phyloP scores from a whole-genome alignment of 2,113 vertebrate species.

The Prunella himalayana region DNA sequence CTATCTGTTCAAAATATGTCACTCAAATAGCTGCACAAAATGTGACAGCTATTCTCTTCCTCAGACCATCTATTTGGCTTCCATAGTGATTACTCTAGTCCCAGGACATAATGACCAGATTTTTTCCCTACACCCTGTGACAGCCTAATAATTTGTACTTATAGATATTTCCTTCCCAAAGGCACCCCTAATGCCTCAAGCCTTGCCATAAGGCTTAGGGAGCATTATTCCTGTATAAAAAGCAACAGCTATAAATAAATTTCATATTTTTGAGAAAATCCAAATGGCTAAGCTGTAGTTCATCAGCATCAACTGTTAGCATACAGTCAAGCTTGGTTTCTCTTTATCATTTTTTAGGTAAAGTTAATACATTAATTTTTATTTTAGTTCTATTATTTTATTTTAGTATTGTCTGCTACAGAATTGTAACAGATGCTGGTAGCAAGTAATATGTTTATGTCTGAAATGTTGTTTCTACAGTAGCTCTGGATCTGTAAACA shows the following conservation, averaged over 20 bases:
- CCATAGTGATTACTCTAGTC: neutral
- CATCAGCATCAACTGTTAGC: neutral
- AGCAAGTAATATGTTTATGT: neutral
- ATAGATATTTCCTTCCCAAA: neutral
- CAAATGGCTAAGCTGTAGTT: neutral
- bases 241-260: neutral
- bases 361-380: neutral
- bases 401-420: no score
- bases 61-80: neutral
- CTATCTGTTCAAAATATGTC: constrained; percentile 6
- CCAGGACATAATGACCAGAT: neutral
- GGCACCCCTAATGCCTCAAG: neutral
- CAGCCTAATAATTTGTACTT: neutral
- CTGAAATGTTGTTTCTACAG: neutral
- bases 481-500: neutral
- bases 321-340: neutral
- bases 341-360: neutral
- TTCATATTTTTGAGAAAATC: neutral
- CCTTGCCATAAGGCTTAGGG: neutral
- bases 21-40: neutral
- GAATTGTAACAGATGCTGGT: neutral
- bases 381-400: neutral
- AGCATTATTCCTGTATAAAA: neutral
- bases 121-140: neutral
- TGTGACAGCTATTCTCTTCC: neutral